Conservation (phyloP, 2,113 vertebrate genomes). For the Aepyceros melampus region DNA sequence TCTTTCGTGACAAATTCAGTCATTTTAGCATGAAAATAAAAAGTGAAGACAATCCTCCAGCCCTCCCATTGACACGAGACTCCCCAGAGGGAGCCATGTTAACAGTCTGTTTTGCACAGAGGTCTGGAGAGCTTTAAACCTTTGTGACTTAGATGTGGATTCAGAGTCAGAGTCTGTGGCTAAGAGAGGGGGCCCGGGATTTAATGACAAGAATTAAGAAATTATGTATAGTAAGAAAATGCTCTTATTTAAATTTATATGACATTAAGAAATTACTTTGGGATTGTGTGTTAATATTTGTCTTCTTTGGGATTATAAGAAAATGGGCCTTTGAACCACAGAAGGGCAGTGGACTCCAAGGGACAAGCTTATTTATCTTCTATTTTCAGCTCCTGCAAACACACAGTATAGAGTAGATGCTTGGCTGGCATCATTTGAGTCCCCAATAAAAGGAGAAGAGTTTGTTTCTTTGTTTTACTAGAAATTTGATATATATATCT, state of each 20-base stretch:
- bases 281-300: not conserved
- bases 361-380: not conserved
- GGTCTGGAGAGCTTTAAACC: not conserved
- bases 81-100: not conserved
- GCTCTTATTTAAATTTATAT: not conserved
- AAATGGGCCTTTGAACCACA: not conserved
- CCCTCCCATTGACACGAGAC: not conserved
- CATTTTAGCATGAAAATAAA: not conserved
- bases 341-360: not conserved
- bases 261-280: not conserved
- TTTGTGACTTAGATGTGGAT: not conserved
- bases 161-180: not conserved
- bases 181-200: not conserved
- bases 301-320: not conserved
- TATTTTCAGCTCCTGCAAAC: not conserved
- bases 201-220: not conserved
- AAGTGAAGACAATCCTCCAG: not conserved
- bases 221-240: not conserved
- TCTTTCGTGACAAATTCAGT: not conserved
- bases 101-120: not conserved
- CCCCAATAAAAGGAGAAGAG: not conserved
- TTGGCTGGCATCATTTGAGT: not conserved
- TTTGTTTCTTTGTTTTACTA: not conserved
- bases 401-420: not conserved
- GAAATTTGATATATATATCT: not conserved